phyloP scores from a whole-genome alignment of 2,797 vertebrate species.

The Tokudaia muenninki region DNA sequence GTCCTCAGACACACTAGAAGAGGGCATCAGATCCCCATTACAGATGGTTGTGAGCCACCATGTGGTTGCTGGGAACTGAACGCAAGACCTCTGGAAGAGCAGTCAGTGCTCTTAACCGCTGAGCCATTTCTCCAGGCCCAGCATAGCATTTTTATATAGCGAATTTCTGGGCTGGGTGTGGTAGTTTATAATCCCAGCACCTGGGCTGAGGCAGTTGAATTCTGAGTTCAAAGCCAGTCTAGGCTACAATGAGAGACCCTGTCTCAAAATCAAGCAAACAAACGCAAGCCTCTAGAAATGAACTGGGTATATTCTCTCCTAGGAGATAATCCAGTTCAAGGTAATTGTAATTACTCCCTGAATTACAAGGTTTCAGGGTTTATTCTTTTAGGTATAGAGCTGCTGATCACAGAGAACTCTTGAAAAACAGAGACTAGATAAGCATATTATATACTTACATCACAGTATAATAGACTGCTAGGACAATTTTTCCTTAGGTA shows the following conservation, averaged over 20 bases:
- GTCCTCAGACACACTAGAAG: too few relatives aligned
- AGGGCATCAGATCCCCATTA: too few relatives aligned
- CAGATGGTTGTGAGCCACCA: too few relatives aligned
- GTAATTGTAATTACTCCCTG: background rate
- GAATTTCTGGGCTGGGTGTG: background rate
- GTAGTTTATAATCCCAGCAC: background rate
- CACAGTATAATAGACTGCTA: background rate
- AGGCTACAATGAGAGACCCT: background rate
- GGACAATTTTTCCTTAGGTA: background rate
- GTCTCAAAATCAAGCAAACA: background rate
- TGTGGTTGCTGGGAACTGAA: too few relatives aligned
- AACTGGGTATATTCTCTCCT: background rate
- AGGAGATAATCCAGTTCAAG: background rate
- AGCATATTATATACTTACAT: background rate
- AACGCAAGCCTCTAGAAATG: background rate
- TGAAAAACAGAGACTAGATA: background rate
- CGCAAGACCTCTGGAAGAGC: too few relatives aligned
- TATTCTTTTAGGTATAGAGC: background rate
- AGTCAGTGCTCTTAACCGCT: too few relatives aligned
- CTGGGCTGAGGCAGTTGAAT: background rate
- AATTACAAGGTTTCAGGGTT: background rate
- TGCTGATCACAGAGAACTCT: background rate
- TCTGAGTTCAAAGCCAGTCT: background rate
- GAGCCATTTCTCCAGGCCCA: too few relatives aligned
- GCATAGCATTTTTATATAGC: background rate